Percentiles rank a stretch among this genome's conserved stretches.
These are phyloP conservation scores for Sander vitreus DNA, from an alignment of 2,113 vertebrate species.

Conservation along the genomic window DNA sequence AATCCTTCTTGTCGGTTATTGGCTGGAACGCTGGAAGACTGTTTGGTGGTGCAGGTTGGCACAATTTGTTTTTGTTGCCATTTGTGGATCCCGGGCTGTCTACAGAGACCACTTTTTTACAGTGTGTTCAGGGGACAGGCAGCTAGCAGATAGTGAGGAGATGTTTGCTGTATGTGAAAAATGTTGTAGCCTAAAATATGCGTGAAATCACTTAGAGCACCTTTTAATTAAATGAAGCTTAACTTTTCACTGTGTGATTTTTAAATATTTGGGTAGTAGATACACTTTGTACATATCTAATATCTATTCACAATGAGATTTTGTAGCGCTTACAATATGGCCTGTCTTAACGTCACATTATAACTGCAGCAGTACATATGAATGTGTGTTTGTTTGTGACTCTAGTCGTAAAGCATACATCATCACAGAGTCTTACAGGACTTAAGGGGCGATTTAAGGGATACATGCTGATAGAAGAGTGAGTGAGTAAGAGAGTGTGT, in stretches of 20 bases:
- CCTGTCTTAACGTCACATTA: conserved; percentile 15
- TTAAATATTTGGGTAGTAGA: not conserved
- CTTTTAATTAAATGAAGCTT: not conserved
- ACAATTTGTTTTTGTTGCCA: too few relatives aligned
- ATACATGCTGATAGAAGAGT: too few relatives aligned
- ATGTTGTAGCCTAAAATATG: too few relatives aligned
- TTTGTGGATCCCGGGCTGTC: too few relatives aligned
- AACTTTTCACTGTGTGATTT: not conserved
- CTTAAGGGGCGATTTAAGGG: conserved; percentile 1
- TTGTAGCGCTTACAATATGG: not conserved
- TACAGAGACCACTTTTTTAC: too few relatives aligned
- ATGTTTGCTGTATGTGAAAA: too few relatives aligned
- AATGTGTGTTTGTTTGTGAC: not conserved
- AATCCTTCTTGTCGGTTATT: too few relatives aligned
- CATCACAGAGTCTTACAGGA: conserved; percentile 12
- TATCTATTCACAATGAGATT: not conserved
- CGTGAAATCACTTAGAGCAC: too few relatives aligned
- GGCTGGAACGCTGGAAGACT: too few relatives aligned
- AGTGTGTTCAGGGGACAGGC: too few relatives aligned
- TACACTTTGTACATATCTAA: not conserved
- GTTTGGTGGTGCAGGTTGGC: too few relatives aligned
- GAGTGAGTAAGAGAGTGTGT: not conserved
- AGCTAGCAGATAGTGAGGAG: too few relatives aligned
- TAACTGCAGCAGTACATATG: conserved; percentile 15
- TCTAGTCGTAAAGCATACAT: conserved; percentile 40